Evolutionary conservation across 2,888 invertebrate genomes (phyloP).

Genomic region (Orthonychiurus folsomi): DNA sequence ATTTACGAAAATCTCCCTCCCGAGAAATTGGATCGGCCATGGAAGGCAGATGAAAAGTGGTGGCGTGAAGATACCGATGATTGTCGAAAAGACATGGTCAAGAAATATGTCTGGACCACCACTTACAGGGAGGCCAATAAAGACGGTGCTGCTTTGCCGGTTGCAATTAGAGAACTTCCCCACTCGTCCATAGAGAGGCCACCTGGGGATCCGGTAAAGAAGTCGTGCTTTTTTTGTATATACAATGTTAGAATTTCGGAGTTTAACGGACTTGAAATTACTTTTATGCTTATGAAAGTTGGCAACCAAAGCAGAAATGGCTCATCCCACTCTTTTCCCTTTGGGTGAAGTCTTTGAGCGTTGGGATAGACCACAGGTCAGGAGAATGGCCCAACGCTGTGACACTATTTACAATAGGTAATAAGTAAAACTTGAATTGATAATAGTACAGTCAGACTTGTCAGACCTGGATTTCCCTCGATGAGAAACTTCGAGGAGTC

Average conservation of each 20-base stretch:
- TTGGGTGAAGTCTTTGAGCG: conserved; percentile 28
- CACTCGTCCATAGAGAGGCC: conserved; percentile 25
- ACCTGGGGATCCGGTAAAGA: conserved; percentile 28
- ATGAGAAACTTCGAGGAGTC: no score
- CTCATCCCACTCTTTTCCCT: conserved; percentile 13
- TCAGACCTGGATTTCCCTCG: no score
- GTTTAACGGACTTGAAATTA: no score
- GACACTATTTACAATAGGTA: conserved; percentile 35
- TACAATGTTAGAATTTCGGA: not conserved
- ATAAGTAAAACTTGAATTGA: no score
- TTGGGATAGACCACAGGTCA: conserved; percentile 36
- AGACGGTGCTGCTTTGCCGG: conserved; percentile 36
- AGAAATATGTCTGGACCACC: conserved; percentile 33
- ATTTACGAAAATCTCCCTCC: conserved; percentile 20
- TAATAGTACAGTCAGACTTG: no score
- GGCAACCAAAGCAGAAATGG: conserved; percentile 16
- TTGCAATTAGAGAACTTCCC: conserved; percentile 24
- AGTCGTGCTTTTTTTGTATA: not conserved
- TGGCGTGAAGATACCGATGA: conserved; percentile 21
- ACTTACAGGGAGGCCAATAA: conserved; percentile 38
- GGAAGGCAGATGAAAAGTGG: conserved; percentile 25
- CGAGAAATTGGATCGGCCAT: conserved; percentile 16
- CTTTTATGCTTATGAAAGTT: no score
- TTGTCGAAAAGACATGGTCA: conserved; percentile 30
- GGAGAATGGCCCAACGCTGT: conserved; percentile 29